Base-by-base conservation (phyloP, 2,113 vertebrate genomes). In the Myanophis thanlyinensis region DNA sequence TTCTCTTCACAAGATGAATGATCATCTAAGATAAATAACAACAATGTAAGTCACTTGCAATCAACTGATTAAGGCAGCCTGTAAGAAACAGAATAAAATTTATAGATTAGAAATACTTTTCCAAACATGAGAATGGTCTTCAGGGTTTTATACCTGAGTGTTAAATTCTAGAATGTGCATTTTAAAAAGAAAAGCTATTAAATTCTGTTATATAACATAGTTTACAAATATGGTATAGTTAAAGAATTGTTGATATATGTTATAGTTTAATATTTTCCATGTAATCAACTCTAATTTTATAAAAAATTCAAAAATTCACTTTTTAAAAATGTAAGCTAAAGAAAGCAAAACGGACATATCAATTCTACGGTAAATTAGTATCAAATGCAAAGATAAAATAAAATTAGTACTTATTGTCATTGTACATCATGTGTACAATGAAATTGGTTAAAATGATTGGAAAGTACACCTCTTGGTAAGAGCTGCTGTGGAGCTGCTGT, bases 1-100 rank as follows among this genome's bases (percentile, higher is more conserved):
- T 93, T 47, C 40, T 93, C 27, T 90, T 22, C 10, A n/a, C 86
- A 59, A 56, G 88, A 52, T 85, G 51, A 89, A 91, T 59, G n/a
- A 2, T 5, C 12, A 80, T 87, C 49, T 25, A 10, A 13, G 40
- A 49, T 6, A 73, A 46, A 85, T 59, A 49, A 11, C 3, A 1
- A 49, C 84, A 48, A 10, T 25, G 15, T 44, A 53, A 54, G n/a
- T 40, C 35, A 53, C 1, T 54, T 56, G 30, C n/a, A 59, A 87
- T 27, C 27, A 46, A 10, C 90, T 91, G 23, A 56, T 85, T 86
- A 86, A 12, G 27, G 51, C 10, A 87, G 46, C 40, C 53, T n/a
- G 47, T 49, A 87, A 46, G 84, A 62, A 91, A 59, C 11, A 59
- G 25, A 54, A 62, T 48, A 35, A 91, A 35, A n/a, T 62, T 23